Percentiles rank a stretch among this genome's conserved stretches.
These are phyloP conservation scores for Potamarius usumacintae DNA, from an alignment of 2,113 vertebrate genomes.

Conservation along the genomic window DNA sequence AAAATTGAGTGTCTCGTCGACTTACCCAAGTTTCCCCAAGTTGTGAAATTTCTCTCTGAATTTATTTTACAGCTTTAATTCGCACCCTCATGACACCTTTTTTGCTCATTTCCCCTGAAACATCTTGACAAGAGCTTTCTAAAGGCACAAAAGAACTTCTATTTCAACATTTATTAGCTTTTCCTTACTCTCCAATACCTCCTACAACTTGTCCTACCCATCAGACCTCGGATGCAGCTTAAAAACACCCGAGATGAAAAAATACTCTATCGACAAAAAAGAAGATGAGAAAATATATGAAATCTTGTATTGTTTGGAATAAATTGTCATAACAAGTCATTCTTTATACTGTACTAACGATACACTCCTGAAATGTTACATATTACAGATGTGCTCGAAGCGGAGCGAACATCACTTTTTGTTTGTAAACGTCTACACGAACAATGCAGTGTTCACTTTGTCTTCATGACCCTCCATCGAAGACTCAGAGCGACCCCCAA, in stretches of 20 bases:
- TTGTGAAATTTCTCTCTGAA: slow-evolving; percentile 2
- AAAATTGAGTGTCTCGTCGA: neutral
- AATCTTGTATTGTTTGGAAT: neutral
- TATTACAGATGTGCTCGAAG: neutral
- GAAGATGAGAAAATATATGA: neutral
- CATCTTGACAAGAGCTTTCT: neutral
- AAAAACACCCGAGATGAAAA: neutral
- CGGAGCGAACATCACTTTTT: neutral
- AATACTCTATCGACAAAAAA: neutral
- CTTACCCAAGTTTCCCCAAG: neutral
- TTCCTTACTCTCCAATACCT: neutral
- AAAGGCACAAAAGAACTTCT: neutral
- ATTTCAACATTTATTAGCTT: neutral
- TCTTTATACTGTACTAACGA: neutral
- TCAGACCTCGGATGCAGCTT: neutral
- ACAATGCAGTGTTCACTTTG: neutral
- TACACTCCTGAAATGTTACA: neutral
- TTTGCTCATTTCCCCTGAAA: slow-evolving; percentile 4
- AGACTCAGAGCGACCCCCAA: neutral
- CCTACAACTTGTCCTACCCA: too few relatives aligned
- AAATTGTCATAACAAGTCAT: neutral
- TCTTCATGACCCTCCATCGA: neutral
- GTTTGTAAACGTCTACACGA: neutral
- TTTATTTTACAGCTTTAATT: slow-evolving; percentile 17
- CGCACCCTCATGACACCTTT: neutral